phyloP scores from a whole-genome alignment of 2,888 invertebrate genomes.

The Pristionchus entomophagus region DNA sequence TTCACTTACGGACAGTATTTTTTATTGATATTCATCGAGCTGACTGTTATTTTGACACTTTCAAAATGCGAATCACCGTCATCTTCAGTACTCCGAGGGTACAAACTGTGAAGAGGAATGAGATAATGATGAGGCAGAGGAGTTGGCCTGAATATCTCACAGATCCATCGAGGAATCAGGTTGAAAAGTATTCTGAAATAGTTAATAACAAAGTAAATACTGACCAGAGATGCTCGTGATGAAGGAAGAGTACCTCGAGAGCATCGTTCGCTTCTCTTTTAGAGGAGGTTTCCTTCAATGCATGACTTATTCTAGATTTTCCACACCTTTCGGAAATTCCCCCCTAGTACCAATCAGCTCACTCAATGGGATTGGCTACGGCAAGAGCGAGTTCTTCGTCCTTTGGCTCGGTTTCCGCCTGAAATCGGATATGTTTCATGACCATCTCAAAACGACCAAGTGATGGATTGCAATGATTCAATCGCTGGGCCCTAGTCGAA shows the following conservation, averaged over 20 bases:
- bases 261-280: background rate
- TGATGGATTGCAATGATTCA: background rate
- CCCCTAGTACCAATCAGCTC: background rate
- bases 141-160: slow-evolving; percentile 18
- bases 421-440: background rate
- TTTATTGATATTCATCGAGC: background rate
- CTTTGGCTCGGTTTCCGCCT: slow-evolving; percentile 13
- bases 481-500: background rate
- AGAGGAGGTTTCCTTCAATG: background rate
- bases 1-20: no score
- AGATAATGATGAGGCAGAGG: slow-evolving; percentile 47
- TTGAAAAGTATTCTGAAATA: no score
- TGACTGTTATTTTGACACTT: no score
- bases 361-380: background rate
- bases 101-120: slow-evolving; percentile 56
- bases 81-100: slow-evolving; percentile 49
- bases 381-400: background rate
- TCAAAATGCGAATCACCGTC: background rate
- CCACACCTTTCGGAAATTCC: background rate
- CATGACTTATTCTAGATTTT: background rate
- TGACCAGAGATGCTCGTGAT: slow-evolving; percentile 56
- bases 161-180: no score
- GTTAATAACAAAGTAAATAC: background rate
- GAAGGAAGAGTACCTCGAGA: slow-evolving; percentile 55
- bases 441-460: background rate